phyloP scores from a whole-genome alignment of 2,888 invertebrate genomes.

The Coleophora flavipennella region DNA sequence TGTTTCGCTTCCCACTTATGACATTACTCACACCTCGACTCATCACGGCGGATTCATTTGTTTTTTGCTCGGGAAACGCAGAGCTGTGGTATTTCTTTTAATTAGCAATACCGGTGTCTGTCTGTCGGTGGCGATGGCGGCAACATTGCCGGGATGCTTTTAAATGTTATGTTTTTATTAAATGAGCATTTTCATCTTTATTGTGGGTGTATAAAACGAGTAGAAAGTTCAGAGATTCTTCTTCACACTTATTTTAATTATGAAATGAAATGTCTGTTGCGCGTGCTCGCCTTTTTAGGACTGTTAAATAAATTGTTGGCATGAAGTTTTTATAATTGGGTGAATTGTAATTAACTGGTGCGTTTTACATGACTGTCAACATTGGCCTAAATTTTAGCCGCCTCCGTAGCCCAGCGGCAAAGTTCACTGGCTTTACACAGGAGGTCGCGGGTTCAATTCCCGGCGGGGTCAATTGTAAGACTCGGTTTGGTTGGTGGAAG shows the following conservation, averaged over 20 bases:
- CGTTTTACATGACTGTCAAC: background rate
- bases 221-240: no score
- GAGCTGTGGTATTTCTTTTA: conserved; percentile 52
- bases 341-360: background rate
- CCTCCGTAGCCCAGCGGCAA: no score
- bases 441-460: no score
- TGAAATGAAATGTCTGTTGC: no score
- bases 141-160: conserved; percentile 33
- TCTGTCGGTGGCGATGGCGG: conserved; percentile 24
- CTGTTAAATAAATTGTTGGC: no score
- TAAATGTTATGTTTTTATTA: conserved; percentile 18
- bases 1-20: conserved; percentile 47
- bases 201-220: conserved; percentile 6
- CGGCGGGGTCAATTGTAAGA: no score
- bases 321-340: no score
- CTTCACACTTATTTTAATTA: no score
- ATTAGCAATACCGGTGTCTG: conserved; percentile 44
- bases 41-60: conserved; percentile 40
- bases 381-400: no score
- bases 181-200: conserved; percentile 14
- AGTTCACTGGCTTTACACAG: no score
- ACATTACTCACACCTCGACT: conserved; percentile 57
- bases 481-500: no score
- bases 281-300: no score
- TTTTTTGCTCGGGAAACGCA: conserved; percentile 46